phyloP scores from a whole-genome alignment of 1,140 invertebrate genomes.

The Gonioctena quinquepunctata region DNA sequence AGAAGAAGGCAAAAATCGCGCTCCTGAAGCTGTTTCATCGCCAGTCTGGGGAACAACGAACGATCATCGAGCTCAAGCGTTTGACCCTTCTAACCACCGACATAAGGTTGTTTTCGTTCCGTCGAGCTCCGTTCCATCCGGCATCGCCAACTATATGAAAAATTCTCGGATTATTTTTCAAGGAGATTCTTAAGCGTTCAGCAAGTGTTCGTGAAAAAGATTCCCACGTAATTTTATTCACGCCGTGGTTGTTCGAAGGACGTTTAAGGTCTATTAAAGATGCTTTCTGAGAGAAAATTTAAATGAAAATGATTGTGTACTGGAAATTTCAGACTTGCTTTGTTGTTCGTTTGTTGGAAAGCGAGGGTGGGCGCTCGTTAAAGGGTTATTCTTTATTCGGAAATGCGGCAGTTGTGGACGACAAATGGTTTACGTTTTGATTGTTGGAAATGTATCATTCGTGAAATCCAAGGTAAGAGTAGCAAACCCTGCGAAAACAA shows the following conservation, averaged over 20 bases:
- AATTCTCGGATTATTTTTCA: conserved; percentile 17
- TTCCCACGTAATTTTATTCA: conserved; percentile 35
- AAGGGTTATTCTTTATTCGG: no score
- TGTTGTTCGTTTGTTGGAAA: neutral
- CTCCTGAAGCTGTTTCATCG: neutral
- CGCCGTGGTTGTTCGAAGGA: conserved; percentile 25
- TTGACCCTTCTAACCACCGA: neutral
- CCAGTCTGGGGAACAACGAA: neutral
- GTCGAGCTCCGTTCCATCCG: neutral
- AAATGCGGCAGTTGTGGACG: no score
- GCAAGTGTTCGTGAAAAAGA: conserved; percentile 28
- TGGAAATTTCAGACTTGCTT: conserved; percentile 7
- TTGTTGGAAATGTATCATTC: no score
- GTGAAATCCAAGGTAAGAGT: no score
- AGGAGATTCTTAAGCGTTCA: conserved; percentile 8
- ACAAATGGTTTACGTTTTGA: no score
- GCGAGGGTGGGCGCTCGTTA: neutral
- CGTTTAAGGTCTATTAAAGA: conserved; percentile 28
- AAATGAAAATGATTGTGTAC: conserved; percentile 16
- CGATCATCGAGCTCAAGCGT: neutral
- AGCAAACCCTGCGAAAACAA: no score
- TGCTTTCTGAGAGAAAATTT: conserved; percentile 9
- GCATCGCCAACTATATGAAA: neutral
- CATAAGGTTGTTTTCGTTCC: neutral
- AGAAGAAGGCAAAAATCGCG: conserved; percentile 17